phyloP scores from a whole-genome alignment of 2,797 vertebrate species.

The Eupleurogrammus muticus region DNA sequence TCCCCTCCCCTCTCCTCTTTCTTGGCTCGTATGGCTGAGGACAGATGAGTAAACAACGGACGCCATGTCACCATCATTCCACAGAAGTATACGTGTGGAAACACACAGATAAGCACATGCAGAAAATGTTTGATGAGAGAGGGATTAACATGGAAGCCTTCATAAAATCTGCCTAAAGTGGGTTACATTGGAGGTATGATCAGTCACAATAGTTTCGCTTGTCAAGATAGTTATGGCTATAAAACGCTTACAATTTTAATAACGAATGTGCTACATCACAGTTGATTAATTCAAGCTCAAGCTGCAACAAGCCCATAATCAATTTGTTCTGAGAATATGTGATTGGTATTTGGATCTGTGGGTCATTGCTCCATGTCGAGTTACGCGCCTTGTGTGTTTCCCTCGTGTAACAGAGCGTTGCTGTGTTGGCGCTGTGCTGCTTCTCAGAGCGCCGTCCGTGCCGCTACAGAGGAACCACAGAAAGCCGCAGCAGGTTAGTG shows the following conservation, averaged over 20 bases:
- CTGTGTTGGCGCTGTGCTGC: not conserved
- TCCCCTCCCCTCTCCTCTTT: conserved; percentile 12
- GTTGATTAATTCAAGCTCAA: not conserved
- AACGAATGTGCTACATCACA: conserved; percentile 9
- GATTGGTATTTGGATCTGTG: conserved; percentile 6
- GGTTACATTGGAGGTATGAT: conserved; percentile 5
- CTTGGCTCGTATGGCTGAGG: conserved; percentile 16
- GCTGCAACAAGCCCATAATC: not conserved
- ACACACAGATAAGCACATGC: conserved; percentile 30
- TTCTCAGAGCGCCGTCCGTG: not conserved
- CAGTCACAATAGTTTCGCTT: conserved; percentile 17
- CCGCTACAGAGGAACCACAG: conserved; percentile 23
- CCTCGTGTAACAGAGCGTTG: conserved; percentile 3
- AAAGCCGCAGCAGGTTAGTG: conserved; percentile 33
- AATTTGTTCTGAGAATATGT: conserved; percentile 17
- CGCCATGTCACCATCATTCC: conserved; percentile 48
- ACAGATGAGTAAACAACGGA: conserved; percentile 57
- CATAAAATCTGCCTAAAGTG: not conserved
- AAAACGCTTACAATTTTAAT: conserved; percentile 6
- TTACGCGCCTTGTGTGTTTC: conserved; percentile 15
- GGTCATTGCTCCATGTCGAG: conserved; percentile 12
- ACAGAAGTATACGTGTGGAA: conserved; percentile 36
- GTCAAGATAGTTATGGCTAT: not conserved
- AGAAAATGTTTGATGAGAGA: not conserved
- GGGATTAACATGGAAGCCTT: not conserved